Base-by-base conservation (phyloP, 2,888 invertebrate species). In the Parnassius smintheus region DNA sequence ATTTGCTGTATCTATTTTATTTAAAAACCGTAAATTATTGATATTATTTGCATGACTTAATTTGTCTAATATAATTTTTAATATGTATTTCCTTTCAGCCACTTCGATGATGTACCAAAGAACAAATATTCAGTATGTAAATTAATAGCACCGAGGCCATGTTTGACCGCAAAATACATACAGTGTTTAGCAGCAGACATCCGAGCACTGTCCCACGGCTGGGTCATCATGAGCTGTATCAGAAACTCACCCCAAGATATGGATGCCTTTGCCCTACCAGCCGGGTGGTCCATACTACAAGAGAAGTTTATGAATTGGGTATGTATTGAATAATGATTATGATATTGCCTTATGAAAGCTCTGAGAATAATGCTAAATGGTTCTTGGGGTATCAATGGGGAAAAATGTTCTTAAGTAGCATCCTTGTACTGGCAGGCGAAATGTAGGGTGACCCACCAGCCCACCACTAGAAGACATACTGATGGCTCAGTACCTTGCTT, bases 151-250 rank as follows among this genome's bases (percentile, higher is more conserved):
- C 94, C 95, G 9, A 92, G 94, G 13, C 95, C 95, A 50, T 95
- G 95, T 71, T 89, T 94, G 60, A 96, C 96, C 0, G 94, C 94
- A 10, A 96, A 96, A 76, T 96, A 94, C 81, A 91, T 96, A 70
- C 93, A 94, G 69, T 95, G 95, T 69, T 78, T 96, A 50, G 95
- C 96, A 0, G 93, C 93, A 1, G 94, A 94, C 64, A 92, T 96
- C 0, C 76, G 88, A 25, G 93, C 94, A 8, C 85, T 96, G 4
- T 94, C 94, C 52, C 95, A 96, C 81, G 92, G 91, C 62, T 97
- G 96, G 96, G 92, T 96, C 59, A 93, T 94, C 44, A 85, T 93
- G 69, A 94, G 94, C 72, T 94, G 95, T 72, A 78, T 79, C 13
- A 83, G 86, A 48, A 80, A 79, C 65, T 11, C 64, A 0, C 68